Percentiles rank a stretch among this genome's conserved stretches.
phyloP scores from a whole-genome alignment of 1,140 invertebrate genomes.

The Rhopalosiphum maidis region DNA sequence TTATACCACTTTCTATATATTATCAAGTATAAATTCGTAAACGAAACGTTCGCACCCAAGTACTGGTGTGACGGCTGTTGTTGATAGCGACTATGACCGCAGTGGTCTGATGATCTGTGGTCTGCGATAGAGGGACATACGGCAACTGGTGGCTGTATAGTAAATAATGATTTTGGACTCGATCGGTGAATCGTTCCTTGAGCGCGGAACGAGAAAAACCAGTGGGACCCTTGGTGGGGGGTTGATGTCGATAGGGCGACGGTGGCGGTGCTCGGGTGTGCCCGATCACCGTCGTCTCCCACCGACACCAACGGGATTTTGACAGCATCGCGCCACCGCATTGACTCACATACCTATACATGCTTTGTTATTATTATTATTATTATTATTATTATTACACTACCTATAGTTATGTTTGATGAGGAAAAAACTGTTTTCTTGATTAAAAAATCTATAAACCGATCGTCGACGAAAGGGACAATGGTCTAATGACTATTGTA shows the following conservation, averaged over 20 bases:
- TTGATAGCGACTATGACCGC: too few relatives aligned
- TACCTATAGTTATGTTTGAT: neutral
- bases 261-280: neutral
- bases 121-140: neutral
- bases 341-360: neutral
- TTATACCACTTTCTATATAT: neutral
- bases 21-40: neutral
- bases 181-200: neutral
- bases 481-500: neutral
- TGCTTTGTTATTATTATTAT: neutral
- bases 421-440: neutral
- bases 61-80: neutral
- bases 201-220: neutral
- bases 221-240: neutral
- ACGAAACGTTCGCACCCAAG: neutral
- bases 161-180: slow-evolving; percentile 27
- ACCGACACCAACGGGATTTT: neutral
- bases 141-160: slow-evolving; percentile 37
- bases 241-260: neutral
- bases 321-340: neutral
- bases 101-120: too few relatives aligned
- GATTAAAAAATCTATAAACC: neutral
- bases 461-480: neutral
- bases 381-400: too few relatives aligned
- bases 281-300: neutral